Base-by-base conservation (phyloP, 2,113 vertebrate genomes). In the Dermatemys mawii region DNA sequence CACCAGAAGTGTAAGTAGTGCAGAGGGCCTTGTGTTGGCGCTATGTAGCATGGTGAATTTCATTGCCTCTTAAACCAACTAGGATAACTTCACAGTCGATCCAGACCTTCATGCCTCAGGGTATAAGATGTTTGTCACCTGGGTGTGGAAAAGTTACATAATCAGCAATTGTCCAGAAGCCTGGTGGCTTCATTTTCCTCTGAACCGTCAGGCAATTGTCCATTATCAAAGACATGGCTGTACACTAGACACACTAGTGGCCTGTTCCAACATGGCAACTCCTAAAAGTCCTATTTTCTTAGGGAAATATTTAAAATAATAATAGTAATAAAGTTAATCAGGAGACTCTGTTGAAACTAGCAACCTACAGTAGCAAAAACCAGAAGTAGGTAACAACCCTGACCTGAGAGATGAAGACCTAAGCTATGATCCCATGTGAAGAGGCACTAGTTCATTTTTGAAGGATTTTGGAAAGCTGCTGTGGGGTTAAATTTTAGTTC, bases 271-370 rank as follows among this genome's bases (percentile, higher is more conserved):
- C 32, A 51, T 1, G 0, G 89, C 63, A 93, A 92, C 87, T 83
- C 6, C 0, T 83, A 35, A 75, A 93, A 92, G 89, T 83, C 5
- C 0, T 81, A 35, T 70, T 95, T 93, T 95, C 91, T 76, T 86
- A 92, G 79, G 60, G 92, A 75, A 93, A 86, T 85, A 81, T 94
- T 95, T 86, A 81, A 90, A 67, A 92, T n/a, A 96, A 63, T 85
- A 91, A 94, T 21, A 93, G 89, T 89, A 96, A 92, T 92, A 96
- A 95, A 95, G 90, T 89, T 88, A 83, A 92, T 84, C n/a, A 88
- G 93, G 93, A 94, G 94, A 88, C 92, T 70, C 29, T 95, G 87
- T 27, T 75, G 89, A 86, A 92, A 93, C 93, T 95, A 93, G 89
- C 83, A 92, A 94, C 78, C 57, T 41, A 91, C 92, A 75, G 89